phyloP scores from a whole-genome alignment of 2,888 invertebrate species.

The Myopa tessellatipennis region DNA sequence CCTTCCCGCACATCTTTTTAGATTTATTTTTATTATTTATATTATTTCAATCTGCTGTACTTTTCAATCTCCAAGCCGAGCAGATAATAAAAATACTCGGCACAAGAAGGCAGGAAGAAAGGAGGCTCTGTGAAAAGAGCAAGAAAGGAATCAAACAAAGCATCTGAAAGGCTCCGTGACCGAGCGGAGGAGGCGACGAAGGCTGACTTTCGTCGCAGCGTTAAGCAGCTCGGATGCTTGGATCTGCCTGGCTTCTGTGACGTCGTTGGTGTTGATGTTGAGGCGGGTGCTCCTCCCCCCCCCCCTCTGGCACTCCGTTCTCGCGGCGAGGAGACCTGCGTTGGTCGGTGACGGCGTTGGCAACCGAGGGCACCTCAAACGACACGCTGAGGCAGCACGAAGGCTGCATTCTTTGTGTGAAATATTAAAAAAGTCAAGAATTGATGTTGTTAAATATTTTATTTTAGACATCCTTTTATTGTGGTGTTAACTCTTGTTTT shows the following conservation, averaged over 20 bases:
- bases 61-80: constrained; percentile 18
- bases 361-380: neutral
- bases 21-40: constrained; percentile 35
- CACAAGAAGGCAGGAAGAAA: neutral
- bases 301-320: neutral
- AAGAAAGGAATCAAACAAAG: neutral
- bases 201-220: neutral
- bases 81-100: neutral
- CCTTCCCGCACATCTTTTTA: neutral
- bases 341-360: neutral
- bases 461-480: constrained; percentile 17
- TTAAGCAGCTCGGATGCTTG: constrained; percentile 10
- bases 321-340: neutral
- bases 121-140: neutral
- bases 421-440: constrained; percentile 20
- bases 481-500: constrained; percentile 10
- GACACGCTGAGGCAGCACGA: neutral
- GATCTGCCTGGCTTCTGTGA: neutral
- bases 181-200: neutral
- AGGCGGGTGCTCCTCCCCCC: neutral
- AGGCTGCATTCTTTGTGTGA: neutral
- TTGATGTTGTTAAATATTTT: constrained; percentile 28
- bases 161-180: too few relatives aligned
- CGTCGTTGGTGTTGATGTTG: neutral
- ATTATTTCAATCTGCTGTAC: constrained; percentile 30